These are phyloP conservation scores for Parasteatoda tepidariorum DNA, from an alignment of 1,140 invertebrate species.

Conservation along the genomic window DNA sequence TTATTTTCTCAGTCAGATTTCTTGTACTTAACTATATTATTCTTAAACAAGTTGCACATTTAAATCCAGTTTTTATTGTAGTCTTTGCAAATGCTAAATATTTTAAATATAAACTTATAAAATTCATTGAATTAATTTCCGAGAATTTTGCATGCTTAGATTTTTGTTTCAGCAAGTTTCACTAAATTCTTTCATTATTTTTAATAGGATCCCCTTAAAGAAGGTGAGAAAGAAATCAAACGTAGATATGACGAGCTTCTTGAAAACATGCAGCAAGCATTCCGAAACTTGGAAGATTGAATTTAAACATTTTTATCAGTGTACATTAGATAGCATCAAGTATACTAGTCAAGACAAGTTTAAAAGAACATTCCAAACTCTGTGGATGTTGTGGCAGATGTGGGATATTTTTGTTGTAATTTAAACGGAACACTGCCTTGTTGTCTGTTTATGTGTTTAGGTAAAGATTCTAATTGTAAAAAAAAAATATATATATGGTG, in stretches of 20 bases:
- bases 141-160: no score
- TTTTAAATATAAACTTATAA: no score
- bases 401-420: constrained; percentile 34
- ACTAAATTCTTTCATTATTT: constrained; percentile 65
- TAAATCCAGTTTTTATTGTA: no score
- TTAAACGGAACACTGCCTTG: constrained; percentile 56
- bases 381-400: constrained; percentile 37
- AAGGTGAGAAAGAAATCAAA: constrained; percentile 97
- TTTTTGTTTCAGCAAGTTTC: no score
- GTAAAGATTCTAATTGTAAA: constrained; percentile 1
- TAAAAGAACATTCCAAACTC: constrained; percentile 40
- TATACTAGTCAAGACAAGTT: constrained; percentile 52
- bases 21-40: no score
- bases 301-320: background rate
- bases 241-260: constrained; percentile 95
- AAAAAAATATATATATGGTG: background rate
- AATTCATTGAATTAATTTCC: no score
- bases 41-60: no score
- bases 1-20: no score
- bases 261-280: constrained; percentile 95
- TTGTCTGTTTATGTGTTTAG: constrained; percentile 14
- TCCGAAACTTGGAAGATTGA: constrained; percentile 99
- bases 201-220: constrained; percentile 96
- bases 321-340: constrained; percentile 51
- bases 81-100: no score